These are phyloP conservation scores for Sebastiscus albofasciatus DNA, from an alignment of 2,797 vertebrate species.

Conservation along the genomic window DNA sequence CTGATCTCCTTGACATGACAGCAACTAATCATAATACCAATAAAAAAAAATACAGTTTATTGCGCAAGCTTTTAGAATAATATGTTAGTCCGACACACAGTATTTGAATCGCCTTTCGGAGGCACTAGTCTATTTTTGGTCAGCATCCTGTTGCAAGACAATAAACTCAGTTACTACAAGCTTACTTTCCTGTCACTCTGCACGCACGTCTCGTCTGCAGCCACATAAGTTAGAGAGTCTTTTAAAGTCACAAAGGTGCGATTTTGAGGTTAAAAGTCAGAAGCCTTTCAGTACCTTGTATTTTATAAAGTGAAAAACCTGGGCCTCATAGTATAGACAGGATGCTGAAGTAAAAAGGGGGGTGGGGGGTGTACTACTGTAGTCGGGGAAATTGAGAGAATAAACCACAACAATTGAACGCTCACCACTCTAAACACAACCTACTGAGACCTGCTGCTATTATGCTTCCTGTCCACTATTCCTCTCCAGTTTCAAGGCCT, in stretches of 20 bases:
- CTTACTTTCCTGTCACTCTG: slow-evolving; percentile 45
- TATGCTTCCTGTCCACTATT: slow-evolving; percentile 62
- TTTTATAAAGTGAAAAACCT: slow-evolving; percentile 16
- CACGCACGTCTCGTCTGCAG: not conserved
- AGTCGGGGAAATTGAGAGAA: slow-evolving; percentile 55
- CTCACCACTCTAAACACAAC: slow-evolving; percentile 40
- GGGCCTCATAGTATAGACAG: slow-evolving; percentile 53
- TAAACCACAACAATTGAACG: slow-evolving; percentile 68
- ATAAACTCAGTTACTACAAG: slow-evolving; percentile 12
- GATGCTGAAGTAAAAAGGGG: slow-evolving; percentile 60
- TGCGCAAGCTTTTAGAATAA: not conserved
- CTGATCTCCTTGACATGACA: not conserved
- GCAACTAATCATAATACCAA: not conserved
- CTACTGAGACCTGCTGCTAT: slow-evolving; percentile 24
- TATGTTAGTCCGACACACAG: not conserved
- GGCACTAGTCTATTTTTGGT: slow-evolving; percentile 11
- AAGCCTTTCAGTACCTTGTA: slow-evolving; percentile 6
- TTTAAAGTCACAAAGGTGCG: slow-evolving; percentile 62
- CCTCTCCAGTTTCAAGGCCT: not conserved
- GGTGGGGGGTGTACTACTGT: slow-evolving; percentile 34
- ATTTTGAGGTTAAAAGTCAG: slow-evolving; percentile 56
- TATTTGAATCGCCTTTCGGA: not conserved
- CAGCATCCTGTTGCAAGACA: slow-evolving; percentile 54
- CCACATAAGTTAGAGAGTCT: not conserved
- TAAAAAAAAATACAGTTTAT: not conserved